These are phyloP conservation scores for Dermatemys mawii DNA, from an alignment of 2,113 vertebrate species.

Conservation along the genomic window DNA sequence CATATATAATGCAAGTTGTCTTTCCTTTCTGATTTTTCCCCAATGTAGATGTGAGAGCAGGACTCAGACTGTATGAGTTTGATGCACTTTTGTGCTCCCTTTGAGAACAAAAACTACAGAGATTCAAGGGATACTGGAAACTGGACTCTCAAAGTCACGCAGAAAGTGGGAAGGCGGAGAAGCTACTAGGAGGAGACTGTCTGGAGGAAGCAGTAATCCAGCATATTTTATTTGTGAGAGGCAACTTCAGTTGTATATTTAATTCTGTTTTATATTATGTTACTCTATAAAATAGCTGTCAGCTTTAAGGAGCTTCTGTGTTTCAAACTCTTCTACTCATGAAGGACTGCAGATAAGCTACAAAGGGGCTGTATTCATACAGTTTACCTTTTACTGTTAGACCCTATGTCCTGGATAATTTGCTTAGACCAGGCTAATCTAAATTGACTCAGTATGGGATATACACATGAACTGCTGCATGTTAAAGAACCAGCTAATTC, in stretches of 20 bases:
- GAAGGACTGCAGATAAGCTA: neutral
- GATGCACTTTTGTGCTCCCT: neutral
- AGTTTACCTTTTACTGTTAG: neutral
- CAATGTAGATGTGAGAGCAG: conserved; percentile 24
- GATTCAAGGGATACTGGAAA: neutral
- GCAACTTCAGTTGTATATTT: neutral
- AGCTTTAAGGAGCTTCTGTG: neutral
- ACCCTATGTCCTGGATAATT: neutral
- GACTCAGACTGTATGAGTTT: neutral
- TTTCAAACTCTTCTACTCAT: neutral
- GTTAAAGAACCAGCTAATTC: neutral
- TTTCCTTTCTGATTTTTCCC: conserved; percentile 38
- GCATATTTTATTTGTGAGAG: neutral
- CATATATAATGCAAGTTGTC: conserved; percentile 41
- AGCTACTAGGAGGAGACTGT: neutral
- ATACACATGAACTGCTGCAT: neutral
- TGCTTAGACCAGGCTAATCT: neutral
- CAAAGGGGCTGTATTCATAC: neutral
- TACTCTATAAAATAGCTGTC: neutral
- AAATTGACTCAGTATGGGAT: neutral
- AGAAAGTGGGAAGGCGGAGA: neutral
- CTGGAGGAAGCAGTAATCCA: neutral
- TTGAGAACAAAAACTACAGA: neutral
- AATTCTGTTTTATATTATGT: neutral
- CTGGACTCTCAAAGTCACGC: neutral